phyloP scores from a whole-genome alignment of 2,888 invertebrate species.

The Acronicta aceris region DNA sequence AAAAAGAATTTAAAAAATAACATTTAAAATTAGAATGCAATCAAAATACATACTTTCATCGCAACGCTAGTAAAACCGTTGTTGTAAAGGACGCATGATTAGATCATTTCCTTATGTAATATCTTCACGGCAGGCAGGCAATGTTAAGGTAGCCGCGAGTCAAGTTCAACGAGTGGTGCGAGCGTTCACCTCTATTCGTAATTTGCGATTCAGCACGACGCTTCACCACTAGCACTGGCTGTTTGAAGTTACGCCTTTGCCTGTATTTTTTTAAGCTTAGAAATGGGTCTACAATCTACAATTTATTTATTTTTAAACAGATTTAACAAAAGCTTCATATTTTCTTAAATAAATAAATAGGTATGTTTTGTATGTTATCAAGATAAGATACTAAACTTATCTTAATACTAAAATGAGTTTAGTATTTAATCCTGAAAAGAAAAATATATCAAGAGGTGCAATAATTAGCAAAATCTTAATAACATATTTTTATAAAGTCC shows the following conservation, averaged over 20 bases:
- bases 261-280: constrained; percentile 6
- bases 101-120: constrained; percentile 62
- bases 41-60: constrained; percentile 12
- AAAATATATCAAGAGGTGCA: not conserved
- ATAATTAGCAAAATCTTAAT: no score
- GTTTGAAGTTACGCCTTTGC: constrained; percentile 21
- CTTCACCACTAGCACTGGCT: constrained; percentile 40
- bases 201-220: constrained; percentile 63
- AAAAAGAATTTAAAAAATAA: not conserved
- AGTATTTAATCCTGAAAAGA: not conserved
- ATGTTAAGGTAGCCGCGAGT: constrained; percentile 78
- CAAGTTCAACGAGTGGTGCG: constrained; percentile 77
- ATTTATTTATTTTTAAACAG: no score
- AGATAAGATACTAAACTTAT: no score
- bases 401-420: no score
- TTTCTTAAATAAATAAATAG: no score
- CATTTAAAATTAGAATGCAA: constrained; percentile 16
- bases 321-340: not conserved
- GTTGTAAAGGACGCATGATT: constrained; percentile 42
- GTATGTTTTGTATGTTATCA: no score
- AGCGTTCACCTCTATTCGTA: constrained; percentile 81
- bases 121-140: constrained; percentile 60
- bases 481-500: no score
- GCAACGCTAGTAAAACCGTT: constrained; percentile 13
- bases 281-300: not conserved